A percentile compares a stretch with the other conserved stretches of the same genome.
These are phyloP conservation scores for Spatulosminthurus flaviceps DNA, from an alignment of 2,888 invertebrate species.

Conservation along the genomic window DNA sequence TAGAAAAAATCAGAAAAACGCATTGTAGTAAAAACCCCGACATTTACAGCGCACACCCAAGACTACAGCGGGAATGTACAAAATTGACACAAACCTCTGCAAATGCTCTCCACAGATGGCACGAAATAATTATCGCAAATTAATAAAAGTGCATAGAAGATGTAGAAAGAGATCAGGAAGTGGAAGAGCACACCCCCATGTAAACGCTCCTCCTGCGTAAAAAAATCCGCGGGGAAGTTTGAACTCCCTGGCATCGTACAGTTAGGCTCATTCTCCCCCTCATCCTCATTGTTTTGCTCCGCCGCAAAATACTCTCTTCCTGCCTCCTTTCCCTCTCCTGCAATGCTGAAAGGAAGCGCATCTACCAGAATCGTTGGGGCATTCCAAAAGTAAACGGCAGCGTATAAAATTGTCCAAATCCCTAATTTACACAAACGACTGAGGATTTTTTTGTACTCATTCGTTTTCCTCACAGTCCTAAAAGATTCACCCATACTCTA, in stretches of 20 bases:
- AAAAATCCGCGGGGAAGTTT: constrained; percentile 73
- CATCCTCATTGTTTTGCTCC: neutral
- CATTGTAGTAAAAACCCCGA: too few relatives aligned
- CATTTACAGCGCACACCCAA: too few relatives aligned
- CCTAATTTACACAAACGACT: constrained; percentile 24
- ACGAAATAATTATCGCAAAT: constrained; percentile 77
- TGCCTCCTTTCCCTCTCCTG: neutral
- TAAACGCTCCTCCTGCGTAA: constrained; percentile 70
- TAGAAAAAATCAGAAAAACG: constrained; percentile 65
- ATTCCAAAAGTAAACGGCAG: neutral
- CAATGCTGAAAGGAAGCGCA: neutral
- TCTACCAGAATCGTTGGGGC: neutral
- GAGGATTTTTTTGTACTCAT: constrained; percentile 25
- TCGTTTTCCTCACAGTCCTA: neutral
- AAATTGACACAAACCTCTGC: constrained; percentile 68
- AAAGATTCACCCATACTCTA: constrained; percentile 14
- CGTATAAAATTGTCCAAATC: neutral
- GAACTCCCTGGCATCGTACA: constrained; percentile 66
- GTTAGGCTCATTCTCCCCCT: constrained; percentile 30
- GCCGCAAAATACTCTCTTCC: too few relatives aligned
- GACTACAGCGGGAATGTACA: too few relatives aligned
- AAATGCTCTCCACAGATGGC: constrained; percentile 73
- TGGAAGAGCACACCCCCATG: constrained; percentile 73
- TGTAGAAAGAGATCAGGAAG: constrained; percentile 71
- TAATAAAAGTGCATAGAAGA: constrained; percentile 73